Evolutionary conservation across 2,797 vertebrate species (phyloP).

Genomic region (Lacerta bilineata): DNA sequence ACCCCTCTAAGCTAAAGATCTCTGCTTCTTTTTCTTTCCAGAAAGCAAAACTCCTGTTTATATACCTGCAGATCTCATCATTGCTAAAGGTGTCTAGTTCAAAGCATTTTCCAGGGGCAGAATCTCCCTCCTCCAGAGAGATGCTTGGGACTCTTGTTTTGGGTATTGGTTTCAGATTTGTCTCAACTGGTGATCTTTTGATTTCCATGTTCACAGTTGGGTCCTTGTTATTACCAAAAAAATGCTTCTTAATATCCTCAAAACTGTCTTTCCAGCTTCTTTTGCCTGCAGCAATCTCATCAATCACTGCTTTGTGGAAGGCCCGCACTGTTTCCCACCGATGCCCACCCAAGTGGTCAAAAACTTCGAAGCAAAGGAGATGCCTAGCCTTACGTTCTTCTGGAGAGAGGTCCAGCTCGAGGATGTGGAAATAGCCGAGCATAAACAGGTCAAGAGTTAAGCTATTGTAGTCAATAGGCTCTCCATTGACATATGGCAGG

Average conservation of each 20-base stretch:
- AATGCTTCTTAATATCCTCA: conserved; percentile 91
- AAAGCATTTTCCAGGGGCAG: conserved; percentile 48
- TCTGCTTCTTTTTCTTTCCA: conserved; percentile 99
- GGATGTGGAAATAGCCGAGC: conserved; percentile 97
- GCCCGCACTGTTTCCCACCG: conserved; percentile 90
- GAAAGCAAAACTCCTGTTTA: conserved; percentile 96
- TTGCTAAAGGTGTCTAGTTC: conserved; percentile 83
- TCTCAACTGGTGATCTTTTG: conserved; percentile 69
- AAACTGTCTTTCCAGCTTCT: conserved; percentile 92
- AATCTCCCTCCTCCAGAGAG: conserved; percentile 57
- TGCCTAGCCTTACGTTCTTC: conserved; percentile 93
- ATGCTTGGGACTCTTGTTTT: conserved; percentile 77
- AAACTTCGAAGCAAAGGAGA: conserved; percentile 96
- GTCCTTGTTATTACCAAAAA: conserved; percentile 82
- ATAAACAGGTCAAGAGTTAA: conserved; percentile 96
- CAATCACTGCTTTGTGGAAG: conserved; percentile 92
- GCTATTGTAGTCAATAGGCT: conserved; percentile 83
- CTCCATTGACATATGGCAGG: conserved; percentile 85
- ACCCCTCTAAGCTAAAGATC: conserved; percentile 91
- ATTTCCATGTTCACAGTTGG: conserved; percentile 37
- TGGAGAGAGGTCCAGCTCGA: conserved; percentile 90
- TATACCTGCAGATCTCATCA: conserved; percentile 94
- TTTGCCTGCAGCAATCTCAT: conserved; percentile 91
- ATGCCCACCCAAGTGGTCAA: conserved; percentile 92
- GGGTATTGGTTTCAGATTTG: conserved; percentile 73